Conservation (phyloP, 2,888 invertebrate genomes). For the Parapristionchus giblindavisi region DNA sequence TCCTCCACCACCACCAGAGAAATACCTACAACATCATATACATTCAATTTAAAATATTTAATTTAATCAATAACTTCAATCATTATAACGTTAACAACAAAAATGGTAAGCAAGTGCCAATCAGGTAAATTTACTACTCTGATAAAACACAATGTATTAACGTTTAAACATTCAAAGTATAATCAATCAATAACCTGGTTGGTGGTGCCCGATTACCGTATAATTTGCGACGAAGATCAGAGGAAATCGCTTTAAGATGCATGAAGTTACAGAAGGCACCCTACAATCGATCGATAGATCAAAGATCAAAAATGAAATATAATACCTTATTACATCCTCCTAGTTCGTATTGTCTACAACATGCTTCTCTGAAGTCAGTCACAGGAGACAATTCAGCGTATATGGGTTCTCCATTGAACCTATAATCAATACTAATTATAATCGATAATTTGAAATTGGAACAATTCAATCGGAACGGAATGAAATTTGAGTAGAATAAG, state of each 20-base stretch:
- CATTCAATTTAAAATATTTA: neutral
- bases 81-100: neutral
- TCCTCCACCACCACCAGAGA: conserved; percentile 39
- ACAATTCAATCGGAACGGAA: neutral
- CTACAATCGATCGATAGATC: neutral
- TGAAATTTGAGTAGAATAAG: neutral
- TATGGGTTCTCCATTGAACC: conserved; percentile 90
- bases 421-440: conserved; percentile 21
- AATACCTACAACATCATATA: neutral
- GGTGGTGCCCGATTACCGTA: conserved; percentile 39
- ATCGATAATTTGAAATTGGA: neutral
- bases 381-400: conserved; percentile 98
- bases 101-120: neutral
- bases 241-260: conserved; percentile 83
- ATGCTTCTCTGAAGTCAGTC: conserved; percentile 98
- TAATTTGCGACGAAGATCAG: conserved; percentile 39
- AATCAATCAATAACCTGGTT: neutral
- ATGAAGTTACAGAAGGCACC: conserved; percentile 99
- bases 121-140: neutral
- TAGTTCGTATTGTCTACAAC: conserved; percentile 76
- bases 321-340: conserved; percentile 80
- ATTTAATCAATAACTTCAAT: neutral
- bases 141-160: neutral
- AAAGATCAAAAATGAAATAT: too few species aligned
- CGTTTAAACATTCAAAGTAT: neutral